Evolutionary conservation across 2,888 invertebrate species (phyloP), one percentile per base, ranked within the genome.

Genomic region (Phyllotreta cruciferae): DNA sequence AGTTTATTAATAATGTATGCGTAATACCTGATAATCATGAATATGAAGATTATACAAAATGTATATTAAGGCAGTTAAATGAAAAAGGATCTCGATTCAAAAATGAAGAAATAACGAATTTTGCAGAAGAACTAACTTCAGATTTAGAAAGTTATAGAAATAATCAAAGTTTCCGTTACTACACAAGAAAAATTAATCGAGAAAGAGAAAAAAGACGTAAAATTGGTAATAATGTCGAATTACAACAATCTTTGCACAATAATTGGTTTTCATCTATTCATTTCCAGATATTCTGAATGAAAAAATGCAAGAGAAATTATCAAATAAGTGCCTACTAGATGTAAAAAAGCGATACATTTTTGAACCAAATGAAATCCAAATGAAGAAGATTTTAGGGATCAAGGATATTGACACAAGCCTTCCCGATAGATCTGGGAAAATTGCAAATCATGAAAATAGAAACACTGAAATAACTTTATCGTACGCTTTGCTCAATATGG

Each of bases 1-100:
- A 66, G 62, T 69, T 66, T 47, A 56, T 71, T 53, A 69, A 69
- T 47, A 66, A 38, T 34, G 55, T 66, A 35, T 68, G 68, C 45
- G 62, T 61, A 52, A 58, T 66, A 14, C 62, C 55, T 37, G 63
- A 66, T 42, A 54, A 14, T 10, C 66, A 68, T 44, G 36, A 47
- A 42, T 14, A 56, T 45, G 57, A 66, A 35, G 55, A 66, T 50
- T 62, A 50, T 57, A 61, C 62, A 35, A 62, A 63, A 56, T 66
- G 64, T 47, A 62, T 54, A 41, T 55, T 62, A 14, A 60, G 44
- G 47, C 44, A 54, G 56, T 11, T 64, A 36, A 50, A 58, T 36
- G 38, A 53, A 4, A 61, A 39, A 6, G 50, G 58, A 36, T 13
- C 60, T 10, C 39, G 11, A 1, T 37, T 14, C 10, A 53, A 56